These are phyloP conservation scores for Drosophila oshimai DNA, from an alignment of 1,140 invertebrate genomes.

Conservation along the genomic window DNA sequence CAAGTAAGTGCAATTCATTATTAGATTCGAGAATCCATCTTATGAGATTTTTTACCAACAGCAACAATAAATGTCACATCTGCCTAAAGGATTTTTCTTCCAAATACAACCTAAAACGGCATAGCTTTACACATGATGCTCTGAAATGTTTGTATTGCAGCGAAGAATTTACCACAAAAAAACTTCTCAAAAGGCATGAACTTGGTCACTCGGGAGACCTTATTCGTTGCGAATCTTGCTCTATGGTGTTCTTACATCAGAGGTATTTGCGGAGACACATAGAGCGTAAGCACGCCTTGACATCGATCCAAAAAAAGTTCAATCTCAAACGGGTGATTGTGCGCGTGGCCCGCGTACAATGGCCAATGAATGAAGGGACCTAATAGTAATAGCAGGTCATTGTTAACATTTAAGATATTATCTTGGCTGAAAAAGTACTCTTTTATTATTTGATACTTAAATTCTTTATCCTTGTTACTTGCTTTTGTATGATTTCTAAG, in stretches of 20 bases:
- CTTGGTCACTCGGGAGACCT: neutral
- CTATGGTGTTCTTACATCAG: neutral
- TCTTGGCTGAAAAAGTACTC: too few relatives aligned
- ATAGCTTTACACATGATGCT: neutral
- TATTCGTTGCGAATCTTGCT: conserved; percentile 1
- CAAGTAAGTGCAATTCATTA: too few relatives aligned
- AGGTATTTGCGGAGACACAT: neutral
- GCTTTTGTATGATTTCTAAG: too few relatives aligned
- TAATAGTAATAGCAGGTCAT: too few relatives aligned
- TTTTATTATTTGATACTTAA: too few relatives aligned
- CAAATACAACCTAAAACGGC: neutral
- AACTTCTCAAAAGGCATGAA: neutral
- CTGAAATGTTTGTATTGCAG: neutral
- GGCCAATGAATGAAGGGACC: neutral
- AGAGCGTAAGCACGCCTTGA: neutral
- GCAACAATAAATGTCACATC: neutral
- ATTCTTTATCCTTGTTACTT: too few relatives aligned
- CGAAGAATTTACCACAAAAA: neutral
- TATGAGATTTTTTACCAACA: neutral
- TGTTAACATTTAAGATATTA: too few relatives aligned
- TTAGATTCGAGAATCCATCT: too few relatives aligned
- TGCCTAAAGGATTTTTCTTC: neutral
- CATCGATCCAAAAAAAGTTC: neutral
- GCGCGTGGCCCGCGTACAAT: neutral
- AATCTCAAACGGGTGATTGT: neutral